Evolutionary conservation across 2,888 invertebrate species (phyloP).

Genomic region (Hetaerina titia): DNA sequence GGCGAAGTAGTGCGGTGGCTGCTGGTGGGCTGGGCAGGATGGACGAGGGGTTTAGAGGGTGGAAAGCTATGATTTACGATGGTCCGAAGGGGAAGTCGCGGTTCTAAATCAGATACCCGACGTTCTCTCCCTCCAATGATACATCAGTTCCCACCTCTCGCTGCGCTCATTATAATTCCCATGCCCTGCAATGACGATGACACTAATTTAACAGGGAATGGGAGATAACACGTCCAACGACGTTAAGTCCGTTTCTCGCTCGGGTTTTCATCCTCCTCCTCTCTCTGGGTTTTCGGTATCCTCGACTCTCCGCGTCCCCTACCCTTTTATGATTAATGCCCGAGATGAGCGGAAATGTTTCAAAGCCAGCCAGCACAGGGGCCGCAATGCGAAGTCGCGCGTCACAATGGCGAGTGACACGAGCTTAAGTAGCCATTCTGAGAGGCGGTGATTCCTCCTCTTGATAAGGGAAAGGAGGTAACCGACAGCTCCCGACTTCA

Average conservation of each 20-base stretch:
- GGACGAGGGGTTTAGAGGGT: not conserved
- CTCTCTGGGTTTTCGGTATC: not conserved
- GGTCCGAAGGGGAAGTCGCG: not conserved
- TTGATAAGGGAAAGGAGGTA: not conserved
- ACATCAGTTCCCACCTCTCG: conserved; percentile 22
- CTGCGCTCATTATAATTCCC: conserved; percentile 48
- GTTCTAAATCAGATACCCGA: conserved; percentile 1
- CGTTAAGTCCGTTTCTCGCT: not conserved
- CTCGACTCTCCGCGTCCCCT: not conserved
- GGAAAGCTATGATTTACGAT: conserved; percentile 23
- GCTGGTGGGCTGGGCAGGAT: not conserved
- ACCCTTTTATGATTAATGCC: not conserved
- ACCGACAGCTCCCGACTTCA: conserved; percentile 13
- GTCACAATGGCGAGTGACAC: conserved; percentile 1
- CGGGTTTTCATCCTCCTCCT: not conserved
- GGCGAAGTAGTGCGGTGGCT: not conserved
- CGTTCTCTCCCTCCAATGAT: not conserved
- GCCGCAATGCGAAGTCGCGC: not conserved
- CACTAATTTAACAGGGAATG: conserved; percentile 55
- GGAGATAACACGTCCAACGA: not conserved
- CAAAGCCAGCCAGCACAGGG: not conserved
- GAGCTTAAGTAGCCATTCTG: not conserved
- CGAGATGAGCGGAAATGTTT: not conserved
- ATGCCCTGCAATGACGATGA: conserved; percentile 30
- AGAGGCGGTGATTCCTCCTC: not conserved